Base-by-base conservation (phyloP, 2,888 invertebrate genomes). In the Drosophila mimetica region DNA sequence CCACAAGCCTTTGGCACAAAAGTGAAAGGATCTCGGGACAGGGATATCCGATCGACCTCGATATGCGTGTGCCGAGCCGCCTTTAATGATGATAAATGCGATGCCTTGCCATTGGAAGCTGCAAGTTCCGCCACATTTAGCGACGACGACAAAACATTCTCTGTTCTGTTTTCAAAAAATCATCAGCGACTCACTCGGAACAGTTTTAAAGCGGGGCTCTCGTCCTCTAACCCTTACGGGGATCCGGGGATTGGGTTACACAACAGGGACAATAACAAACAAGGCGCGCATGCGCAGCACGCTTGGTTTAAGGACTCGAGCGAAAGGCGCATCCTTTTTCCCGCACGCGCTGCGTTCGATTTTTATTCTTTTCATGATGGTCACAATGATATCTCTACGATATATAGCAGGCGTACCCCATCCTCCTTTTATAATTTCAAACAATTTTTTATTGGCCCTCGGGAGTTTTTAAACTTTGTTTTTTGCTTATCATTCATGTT, bases 11-110 rank as follows among this genome's bases (percentile, higher is more conserved):
- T 74, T 42, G 37, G 46, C 51, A 36, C 53, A 61, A 75, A 72
- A 73, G 77, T 66, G 74, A 79, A 77, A 79, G 72, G 86, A 75
- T 80, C 32, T 36, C 25, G 16, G 30, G 4, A 39, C 36, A 74
- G 77, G 77, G 55, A 76, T 58, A 36, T 41, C 30, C 48, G 51
- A 51, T 71, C 41, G 58, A 63, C 28, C 52, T 30, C 61, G 66
- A 70, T 61, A 47, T 67, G 50, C 58, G 71, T 52, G 71, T 75
- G 55, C 61, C 52, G 46, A 14, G 16, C 46, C 67, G 82, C 83
- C 89, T 81, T 74, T 87, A 85, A 85, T 89, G 84, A 89, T 89
- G 89, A 85, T 89, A 89, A 85, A 85, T 85, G 88, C 82, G 82
- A 54, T 48, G 52, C 30, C 5, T 48, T 48, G 48, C 52, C 53